phyloP scores from a whole-genome alignment of 2,797 vertebrate species.

The Peromyscus eremicus region DNA sequence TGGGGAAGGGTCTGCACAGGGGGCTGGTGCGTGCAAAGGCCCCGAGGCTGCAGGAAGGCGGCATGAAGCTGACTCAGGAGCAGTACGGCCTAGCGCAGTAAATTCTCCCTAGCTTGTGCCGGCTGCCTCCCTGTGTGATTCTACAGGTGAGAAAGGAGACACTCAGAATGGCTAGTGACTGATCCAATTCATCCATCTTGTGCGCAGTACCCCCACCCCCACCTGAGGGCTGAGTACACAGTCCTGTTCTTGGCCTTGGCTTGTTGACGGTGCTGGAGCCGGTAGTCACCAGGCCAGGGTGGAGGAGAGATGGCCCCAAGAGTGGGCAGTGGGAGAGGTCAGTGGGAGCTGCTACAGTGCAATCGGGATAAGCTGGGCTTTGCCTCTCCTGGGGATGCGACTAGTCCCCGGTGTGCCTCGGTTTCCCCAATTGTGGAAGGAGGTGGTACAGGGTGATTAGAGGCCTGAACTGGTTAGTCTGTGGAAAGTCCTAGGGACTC shows the following conservation, averaged over 20 bases:
- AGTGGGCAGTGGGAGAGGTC: no score
- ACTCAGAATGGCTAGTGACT: background rate
- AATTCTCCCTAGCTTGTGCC: no score
- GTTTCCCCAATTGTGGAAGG: background rate
- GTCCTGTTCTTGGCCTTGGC: background rate
- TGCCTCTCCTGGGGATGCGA: background rate
- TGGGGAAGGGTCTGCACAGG: background rate
- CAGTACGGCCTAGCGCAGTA: background rate
- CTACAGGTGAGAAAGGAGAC: background rate
- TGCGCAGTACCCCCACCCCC: rapidly evolving
- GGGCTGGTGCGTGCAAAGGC: conserved; percentile 12
- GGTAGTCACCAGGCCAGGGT: background rate
- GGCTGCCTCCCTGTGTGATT: background rate
- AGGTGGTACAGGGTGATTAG: background rate
- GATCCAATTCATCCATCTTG: background rate
- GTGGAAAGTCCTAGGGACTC: background rate
- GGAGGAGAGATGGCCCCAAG: background rate
- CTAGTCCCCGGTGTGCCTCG: background rate
- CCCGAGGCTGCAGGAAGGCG: background rate
- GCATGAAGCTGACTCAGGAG: background rate
- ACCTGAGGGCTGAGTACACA: background rate
- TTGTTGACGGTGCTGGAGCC: background rate
- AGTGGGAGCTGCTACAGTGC: no score
- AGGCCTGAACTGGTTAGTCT: background rate
- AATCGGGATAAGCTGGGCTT: background rate